Conservation (phyloP, 2,888 invertebrate species). For the Heliconius ethilla region DNA sequence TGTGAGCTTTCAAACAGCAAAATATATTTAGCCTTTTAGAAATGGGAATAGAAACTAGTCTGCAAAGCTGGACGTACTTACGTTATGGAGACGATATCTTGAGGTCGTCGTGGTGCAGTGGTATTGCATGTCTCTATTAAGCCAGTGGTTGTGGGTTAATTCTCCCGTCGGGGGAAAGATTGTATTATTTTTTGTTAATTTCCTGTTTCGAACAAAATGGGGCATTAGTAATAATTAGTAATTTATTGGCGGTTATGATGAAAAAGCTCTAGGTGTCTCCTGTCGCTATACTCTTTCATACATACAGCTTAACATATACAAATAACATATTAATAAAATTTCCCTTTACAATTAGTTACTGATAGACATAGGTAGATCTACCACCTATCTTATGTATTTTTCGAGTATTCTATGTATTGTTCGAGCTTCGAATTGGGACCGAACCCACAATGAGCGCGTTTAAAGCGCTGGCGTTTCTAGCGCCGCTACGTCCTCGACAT, state of each 20-base stretch:
- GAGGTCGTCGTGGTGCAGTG: background rate
- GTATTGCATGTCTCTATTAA: background rate
- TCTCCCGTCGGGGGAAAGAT: background rate
- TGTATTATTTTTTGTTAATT: background rate
- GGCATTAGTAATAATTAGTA: background rate
- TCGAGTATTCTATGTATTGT: too few relatives aligned
- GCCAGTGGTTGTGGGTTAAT: background rate
- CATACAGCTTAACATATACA: too few relatives aligned
- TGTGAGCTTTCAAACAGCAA: conserved; percentile 1
- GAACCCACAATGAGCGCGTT: background rate
- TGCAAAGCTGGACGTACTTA: background rate
- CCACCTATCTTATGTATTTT: too few relatives aligned
- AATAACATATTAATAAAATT: too few relatives aligned
- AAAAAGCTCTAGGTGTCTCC: too few relatives aligned
- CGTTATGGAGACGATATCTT: background rate
- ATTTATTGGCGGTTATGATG: background rate
- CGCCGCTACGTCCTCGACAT: background rate
- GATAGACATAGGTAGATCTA: too few relatives aligned
- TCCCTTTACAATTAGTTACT: too few relatives aligned
- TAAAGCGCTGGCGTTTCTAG: background rate
- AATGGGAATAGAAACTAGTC: conserved; percentile 5
- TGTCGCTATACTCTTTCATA: too few relatives aligned
- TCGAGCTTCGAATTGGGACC: background rate
- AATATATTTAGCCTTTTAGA: conserved; percentile 11
- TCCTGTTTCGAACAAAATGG: background rate